A percentile compares a stretch with the other conserved stretches of the same genome.
phyloP scores from a whole-genome alignment of 92 coral and sea anemone genomes.

The Plumapathes pennacea region DNA sequence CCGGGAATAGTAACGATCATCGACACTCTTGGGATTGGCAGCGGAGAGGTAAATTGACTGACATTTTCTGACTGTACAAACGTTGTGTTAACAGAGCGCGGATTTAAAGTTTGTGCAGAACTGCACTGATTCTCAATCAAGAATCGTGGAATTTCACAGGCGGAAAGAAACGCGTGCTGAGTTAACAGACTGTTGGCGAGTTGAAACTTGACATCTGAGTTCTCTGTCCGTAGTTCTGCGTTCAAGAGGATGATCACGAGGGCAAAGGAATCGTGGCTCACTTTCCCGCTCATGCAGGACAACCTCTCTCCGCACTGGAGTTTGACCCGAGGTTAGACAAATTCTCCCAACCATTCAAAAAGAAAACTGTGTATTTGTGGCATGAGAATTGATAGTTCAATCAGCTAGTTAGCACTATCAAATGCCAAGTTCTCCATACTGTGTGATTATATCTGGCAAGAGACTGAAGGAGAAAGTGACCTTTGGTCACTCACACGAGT shows the following conservation, averaged over 20 bases:
- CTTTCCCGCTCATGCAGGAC: constrained; percentile 92
- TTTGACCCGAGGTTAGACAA: constrained; percentile 80
- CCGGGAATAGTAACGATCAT: constrained; percentile 95
- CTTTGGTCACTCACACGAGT: no score
- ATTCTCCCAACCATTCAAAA: neutral
- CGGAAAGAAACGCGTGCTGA: no score
- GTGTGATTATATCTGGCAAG: no score
- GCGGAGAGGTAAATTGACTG: constrained; percentile 66
- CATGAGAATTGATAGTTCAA: no score
- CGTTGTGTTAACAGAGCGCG: neutral
- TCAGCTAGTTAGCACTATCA: no score
- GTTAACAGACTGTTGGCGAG: no score
- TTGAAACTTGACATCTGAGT: no score
- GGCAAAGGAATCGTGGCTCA: constrained; percentile 87
- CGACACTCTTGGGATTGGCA: constrained; percentile 65
- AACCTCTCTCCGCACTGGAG: constrained; percentile 84
- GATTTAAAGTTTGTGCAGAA: neutral
- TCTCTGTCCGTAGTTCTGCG: constrained; percentile 45
- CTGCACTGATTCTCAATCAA: neutral
- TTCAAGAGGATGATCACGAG: constrained; percentile 92
- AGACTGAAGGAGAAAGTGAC: no score
- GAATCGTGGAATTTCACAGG: neutral
- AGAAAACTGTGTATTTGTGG: neutral
- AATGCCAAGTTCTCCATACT: no score
- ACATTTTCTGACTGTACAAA: neutral